Base-by-base conservation (phyloP, 2,113 vertebrate genomes). In the Microcebus tavaratra region DNA sequence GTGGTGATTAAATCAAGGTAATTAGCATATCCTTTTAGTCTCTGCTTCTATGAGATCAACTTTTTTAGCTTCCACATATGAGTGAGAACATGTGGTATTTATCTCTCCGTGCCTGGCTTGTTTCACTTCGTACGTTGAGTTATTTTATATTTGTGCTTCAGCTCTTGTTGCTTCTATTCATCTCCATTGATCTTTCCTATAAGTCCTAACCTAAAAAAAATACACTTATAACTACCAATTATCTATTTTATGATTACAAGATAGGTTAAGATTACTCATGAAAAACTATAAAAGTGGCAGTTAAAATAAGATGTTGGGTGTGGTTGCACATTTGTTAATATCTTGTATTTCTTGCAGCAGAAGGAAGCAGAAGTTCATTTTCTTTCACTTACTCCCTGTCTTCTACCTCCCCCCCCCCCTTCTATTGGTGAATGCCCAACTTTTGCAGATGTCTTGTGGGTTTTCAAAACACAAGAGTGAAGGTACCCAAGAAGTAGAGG, bases 361-460 rank as follows among this genome's bases (percentile, higher is more conserved):
- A 8, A 83, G 68, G 29, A 57, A 95, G 13, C 4, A 55, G 9
- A 50, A 91, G 61, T 39, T 48, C 12, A 0, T 15, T 39, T 53
- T 31, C 39, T n/a, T 39, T 61, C 25, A 11, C 48, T 83, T 5
- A 2, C 18, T 45, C 68, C 15, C 18, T 12, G n/a, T 48, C 14
- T 42, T 21, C 3, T 9, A 12, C 57, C 12, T 15, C 15, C 3
- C n/a, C 17, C 29, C 17, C 29, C 48, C 50, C 50, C 82, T 70
- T 25, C 20, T 48, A 4, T 0, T 11, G n/a, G 27, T 2, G 23
- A 83, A 80, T 20, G 0, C 0, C 29, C 0, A 23, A 36, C 11
- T 45, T 63, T 8, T 29, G 12, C 72, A 89, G 72, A 50, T n/a
- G 61, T 31, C 65, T n/a, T 34, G 12, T 48, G 34, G 78, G 6